These are phyloP conservation scores for Leptopilina clavipes DNA, from an alignment of 1,140 invertebrate species.

Conservation along the genomic window DNA sequence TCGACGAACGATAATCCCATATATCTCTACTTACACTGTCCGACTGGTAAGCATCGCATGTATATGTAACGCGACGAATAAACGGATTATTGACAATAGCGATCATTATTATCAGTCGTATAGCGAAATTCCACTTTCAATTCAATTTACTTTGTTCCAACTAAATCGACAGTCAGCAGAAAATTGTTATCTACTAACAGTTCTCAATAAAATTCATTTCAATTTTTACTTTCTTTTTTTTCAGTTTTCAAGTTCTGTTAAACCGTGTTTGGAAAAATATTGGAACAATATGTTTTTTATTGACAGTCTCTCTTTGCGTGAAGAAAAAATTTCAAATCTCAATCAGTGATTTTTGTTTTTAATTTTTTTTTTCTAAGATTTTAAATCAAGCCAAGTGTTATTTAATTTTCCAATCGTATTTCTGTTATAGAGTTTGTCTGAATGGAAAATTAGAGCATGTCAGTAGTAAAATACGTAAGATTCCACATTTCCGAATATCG, in stretches of 20 bases:
- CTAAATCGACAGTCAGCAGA: neutral
- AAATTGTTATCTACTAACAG: neutral
- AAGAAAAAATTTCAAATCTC: too few species aligned
- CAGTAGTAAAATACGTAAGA: neutral
- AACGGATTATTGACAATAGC: constrained; percentile 26
- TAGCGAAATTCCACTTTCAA: constrained; percentile 12
- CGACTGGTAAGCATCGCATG: constrained; percentile 42
- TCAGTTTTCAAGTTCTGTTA: neutral
- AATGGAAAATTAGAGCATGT: neutral
- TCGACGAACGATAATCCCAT: constrained; percentile 47
- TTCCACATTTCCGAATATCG: neutral
- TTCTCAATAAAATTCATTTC: neutral
- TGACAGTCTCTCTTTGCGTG: too few species aligned
- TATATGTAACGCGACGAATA: constrained; percentile 36
- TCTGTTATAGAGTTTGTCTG: too few species aligned
- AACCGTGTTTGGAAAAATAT: too few species aligned
- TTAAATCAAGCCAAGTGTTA: neutral
- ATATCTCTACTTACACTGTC: constrained; percentile 46
- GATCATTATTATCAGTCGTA: neutral
- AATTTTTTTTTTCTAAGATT: too few species aligned
- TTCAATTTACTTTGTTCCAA: neutral
- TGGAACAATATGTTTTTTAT: too few species aligned
- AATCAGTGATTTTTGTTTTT: too few species aligned
- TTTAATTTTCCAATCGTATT: neutral
- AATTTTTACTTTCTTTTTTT: neutral